These are phyloP conservation scores for Tetranychus truncatus DNA, from an alignment of 2,888 invertebrate species.

Conservation along the genomic window DNA sequence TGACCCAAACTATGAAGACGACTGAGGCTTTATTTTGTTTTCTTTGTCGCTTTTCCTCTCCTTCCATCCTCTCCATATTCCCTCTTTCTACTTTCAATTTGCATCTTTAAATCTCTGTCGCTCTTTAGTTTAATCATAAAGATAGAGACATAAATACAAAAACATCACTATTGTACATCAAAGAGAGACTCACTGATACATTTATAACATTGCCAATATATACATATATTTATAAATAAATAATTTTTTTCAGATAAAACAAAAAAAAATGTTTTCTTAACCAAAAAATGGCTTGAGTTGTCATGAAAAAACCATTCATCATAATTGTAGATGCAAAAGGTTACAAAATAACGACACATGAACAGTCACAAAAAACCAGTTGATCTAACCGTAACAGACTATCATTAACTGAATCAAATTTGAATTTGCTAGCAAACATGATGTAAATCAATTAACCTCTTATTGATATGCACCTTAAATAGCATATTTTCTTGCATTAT, in stretches of 20 bases:
- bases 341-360: not conserved
- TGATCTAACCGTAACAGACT: not conserved
- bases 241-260: not conserved
- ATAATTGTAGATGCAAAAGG: not conserved
- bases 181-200: not conserved
- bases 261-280: not conserved
- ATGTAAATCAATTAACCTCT: conserved; percentile 1
- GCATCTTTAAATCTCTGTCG: not conserved
- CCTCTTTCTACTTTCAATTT: not conserved
- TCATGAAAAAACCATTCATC: not conserved
- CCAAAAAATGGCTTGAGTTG: not conserved
- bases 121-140: not conserved
- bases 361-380: not conserved
- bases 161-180: not conserved
- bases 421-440: not conserved
- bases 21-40: not conserved
- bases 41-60: not conserved
- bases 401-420: not conserved
- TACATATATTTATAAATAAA: not conserved
- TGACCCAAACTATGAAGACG: not conserved
- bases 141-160: not conserved
- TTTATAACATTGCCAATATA: not conserved
- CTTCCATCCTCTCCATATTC: not conserved
- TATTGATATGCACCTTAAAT: not conserved
- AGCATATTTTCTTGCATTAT: not conserved